A percentile compares a stretch with the other conserved stretches of the same genome.
Conservation (phyloP, 2,797 vertebrate species). For the Calcarius lapponicus region DNA sequence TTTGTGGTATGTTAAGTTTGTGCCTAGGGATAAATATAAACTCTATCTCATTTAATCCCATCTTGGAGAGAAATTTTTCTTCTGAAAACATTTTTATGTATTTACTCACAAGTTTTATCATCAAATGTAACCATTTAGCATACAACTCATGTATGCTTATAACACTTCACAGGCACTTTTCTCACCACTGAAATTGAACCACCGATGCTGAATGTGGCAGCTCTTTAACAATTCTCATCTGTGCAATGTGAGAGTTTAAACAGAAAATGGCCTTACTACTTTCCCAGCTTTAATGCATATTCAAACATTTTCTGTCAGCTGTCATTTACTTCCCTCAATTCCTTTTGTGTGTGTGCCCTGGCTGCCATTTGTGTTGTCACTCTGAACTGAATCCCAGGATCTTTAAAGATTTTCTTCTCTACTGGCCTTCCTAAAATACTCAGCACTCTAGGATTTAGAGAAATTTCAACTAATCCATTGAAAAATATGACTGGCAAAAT, state of each 20-base stretch:
- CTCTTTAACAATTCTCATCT: constrained; percentile 30
- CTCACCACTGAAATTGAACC: constrained; percentile 1
- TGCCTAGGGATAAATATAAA: constrained; percentile 32
- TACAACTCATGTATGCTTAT: not conserved
- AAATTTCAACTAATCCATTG: not conserved
- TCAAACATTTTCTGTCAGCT: constrained; percentile 6
- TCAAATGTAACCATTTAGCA: not conserved
- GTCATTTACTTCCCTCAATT: not conserved
- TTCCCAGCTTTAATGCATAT: constrained; percentile 5
- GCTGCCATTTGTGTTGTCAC: not conserved
- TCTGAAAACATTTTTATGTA: not conserved
- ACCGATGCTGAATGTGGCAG: not conserved
- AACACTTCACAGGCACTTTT: constrained; percentile 12
- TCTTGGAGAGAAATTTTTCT: not conserved
- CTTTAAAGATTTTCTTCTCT: not conserved
- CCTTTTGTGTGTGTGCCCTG: not conserved
- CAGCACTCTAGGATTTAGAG: not conserved
- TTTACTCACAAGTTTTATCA: constrained; percentile 42
- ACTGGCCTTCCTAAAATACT: not conserved
- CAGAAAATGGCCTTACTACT: constrained; percentile 9
- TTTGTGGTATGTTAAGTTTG: constrained; percentile 37
- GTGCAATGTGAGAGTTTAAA: constrained; percentile 35
- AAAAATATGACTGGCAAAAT: not conserved
- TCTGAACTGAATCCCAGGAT: not conserved
- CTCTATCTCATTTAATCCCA: constrained; percentile 6